A percentile compares a stretch with the other conserved stretches of the same genome.
These are phyloP conservation scores for Dermolepida albohirtum DNA, from an alignment of 2,888 invertebrate species.

Conservation along the genomic window DNA sequence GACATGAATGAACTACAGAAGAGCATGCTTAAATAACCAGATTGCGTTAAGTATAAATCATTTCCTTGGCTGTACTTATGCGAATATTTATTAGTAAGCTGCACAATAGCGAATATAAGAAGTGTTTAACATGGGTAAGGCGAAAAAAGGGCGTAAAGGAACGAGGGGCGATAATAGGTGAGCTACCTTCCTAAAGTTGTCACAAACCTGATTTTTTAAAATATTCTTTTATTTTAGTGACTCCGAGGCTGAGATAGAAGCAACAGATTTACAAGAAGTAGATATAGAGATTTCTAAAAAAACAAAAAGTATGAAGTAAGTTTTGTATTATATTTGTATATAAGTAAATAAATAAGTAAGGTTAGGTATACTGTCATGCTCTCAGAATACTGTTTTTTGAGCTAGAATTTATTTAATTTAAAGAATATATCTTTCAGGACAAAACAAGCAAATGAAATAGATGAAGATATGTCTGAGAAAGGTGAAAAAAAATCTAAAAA, in stretches of 20 bases:
- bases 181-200: slow-evolving; percentile 61
- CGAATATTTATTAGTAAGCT: slow-evolving; percentile 54
- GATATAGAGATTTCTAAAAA: slow-evolving; percentile 58
- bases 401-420: background rate
- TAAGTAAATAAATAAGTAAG: slow-evolving; percentile 31
- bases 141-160: slow-evolving; percentile 85
- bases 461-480: slow-evolving; percentile 49
- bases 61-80: slow-evolving; percentile 55
- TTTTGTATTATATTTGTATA: slow-evolving; percentile 12
- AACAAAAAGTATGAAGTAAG: slow-evolving; percentile 55
- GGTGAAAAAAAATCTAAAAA: slow-evolving; percentile 54
- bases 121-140: slow-evolving; percentile 75
- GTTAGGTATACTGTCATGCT: slow-evolving; percentile 28
- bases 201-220: slow-evolving; percentile 42
- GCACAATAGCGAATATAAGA: slow-evolving; percentile 50
- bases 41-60: slow-evolving; percentile 38
- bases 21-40: slow-evolving; percentile 32
- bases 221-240: slow-evolving; percentile 68
- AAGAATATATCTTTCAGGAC: slow-evolving; percentile 48
- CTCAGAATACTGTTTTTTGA: background rate
- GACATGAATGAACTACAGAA: slow-evolving; percentile 11
- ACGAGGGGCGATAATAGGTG: slow-evolving; percentile 81
- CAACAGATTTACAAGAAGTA: slow-evolving; percentile 57
- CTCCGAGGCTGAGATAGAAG: slow-evolving; percentile 67
- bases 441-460: slow-evolving; percentile 63